These are phyloP conservation scores for Psilopogon haemacephalus DNA, from an alignment of 2,113 vertebrate species.

Conservation along the genomic window DNA sequence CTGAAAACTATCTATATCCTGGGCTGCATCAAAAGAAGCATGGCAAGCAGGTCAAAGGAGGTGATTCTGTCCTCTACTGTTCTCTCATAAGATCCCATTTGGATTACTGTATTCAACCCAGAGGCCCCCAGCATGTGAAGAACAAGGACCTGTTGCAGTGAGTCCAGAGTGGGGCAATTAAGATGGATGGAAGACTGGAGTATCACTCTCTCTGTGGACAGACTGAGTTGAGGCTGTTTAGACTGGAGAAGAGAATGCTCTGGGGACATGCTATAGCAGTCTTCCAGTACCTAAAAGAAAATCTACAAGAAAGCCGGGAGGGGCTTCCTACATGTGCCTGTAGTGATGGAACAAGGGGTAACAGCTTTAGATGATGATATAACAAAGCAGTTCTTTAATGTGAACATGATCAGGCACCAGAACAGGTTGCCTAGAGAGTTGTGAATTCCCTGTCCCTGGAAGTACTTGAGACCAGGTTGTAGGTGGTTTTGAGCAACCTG, in stretches of 20 bases:
- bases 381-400: too few relatives aligned
- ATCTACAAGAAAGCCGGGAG: not conserved
- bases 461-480: not conserved
- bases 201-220: too few relatives aligned
- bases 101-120: not conserved
- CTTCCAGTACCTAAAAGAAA: not conserved
- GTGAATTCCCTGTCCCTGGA: not conserved
- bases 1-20: too few relatives aligned
- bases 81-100: not conserved
- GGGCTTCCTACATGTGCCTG: not conserved
- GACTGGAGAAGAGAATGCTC: too few relatives aligned
- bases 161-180: not conserved
- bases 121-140: not conserved
- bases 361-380: too few relatives aligned
- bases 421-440: not conserved
- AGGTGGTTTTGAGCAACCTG: not conserved
- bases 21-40: too few relatives aligned
- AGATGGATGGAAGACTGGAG: not conserved
- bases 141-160: not conserved
- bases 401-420: not conserved
- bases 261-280: too few relatives aligned
- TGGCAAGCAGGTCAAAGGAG: not conserved
- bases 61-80: not conserved
- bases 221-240: too few relatives aligned
- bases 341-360: not conserved